Evolutionary conservation across 2,888 invertebrate species (phyloP).

Genomic region (Parthenolecanium corni): DNA sequence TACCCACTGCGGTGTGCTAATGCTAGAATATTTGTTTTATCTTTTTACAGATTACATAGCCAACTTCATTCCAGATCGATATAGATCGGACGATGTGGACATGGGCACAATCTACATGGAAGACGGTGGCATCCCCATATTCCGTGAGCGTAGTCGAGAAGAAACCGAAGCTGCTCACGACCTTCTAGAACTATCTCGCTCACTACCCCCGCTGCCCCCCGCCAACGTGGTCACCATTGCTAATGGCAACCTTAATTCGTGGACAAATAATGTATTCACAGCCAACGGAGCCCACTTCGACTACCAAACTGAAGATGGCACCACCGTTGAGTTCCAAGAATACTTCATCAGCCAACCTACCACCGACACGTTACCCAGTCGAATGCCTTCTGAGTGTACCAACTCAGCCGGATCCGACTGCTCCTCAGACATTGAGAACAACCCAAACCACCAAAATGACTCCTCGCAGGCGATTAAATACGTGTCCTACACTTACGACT

Average conservation of each 20-base stretch:
- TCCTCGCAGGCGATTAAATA: slow-evolving; percentile 33
- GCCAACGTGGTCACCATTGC: not conserved
- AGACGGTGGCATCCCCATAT: slow-evolving; percentile 30
- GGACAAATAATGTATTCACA: slow-evolving; percentile 15
- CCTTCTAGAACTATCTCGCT: slow-evolving; percentile 79
- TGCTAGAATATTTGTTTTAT: not conserved
- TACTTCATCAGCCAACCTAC: slow-evolving; percentile 30
- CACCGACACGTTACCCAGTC: not conserved
- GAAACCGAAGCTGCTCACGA: slow-evolving; percentile 86
- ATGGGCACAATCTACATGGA: slow-evolving; percentile 22
- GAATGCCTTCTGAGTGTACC: not conserved
- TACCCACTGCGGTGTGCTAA: not conserved
- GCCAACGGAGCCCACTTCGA: slow-evolving; percentile 20
- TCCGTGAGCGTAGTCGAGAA: slow-evolving; percentile 47
- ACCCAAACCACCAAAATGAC: slow-evolving; percentile 41
- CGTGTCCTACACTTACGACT: slow-evolving; percentile 23
- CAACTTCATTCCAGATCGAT: slow-evolving; percentile 27
- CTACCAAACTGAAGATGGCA: slow-evolving; percentile 17
- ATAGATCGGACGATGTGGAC: slow-evolving; percentile 8
- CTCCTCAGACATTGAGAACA: slow-evolving; percentile 59
- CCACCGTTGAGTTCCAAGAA: slow-evolving; percentile 34
- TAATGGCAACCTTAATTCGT: not conserved
- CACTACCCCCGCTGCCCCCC: slow-evolving; percentile 55
- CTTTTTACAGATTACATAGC: slow-evolving; percentile 23
- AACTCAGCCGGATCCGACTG: slow-evolving; percentile 63